phyloP scores from a whole-genome alignment of 2,888 invertebrate species.

The Coecobrya sp. region DNA sequence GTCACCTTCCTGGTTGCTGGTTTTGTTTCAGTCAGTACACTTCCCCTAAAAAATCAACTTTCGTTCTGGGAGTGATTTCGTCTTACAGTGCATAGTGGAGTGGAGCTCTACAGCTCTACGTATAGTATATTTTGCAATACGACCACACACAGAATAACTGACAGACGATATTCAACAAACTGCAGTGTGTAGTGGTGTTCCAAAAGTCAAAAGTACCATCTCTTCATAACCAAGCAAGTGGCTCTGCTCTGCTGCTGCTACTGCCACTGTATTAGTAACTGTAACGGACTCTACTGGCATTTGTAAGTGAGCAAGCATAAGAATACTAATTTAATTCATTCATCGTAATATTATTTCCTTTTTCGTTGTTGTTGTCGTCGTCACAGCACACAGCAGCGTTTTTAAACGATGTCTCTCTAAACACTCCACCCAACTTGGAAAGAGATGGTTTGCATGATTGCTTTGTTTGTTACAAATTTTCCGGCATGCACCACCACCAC shows the following conservation, averaged over 20 bases:
- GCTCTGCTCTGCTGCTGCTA: not conserved
- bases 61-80: not conserved
- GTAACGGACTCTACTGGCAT: not conserved
- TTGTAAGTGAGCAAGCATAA: conserved; percentile 30
- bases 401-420: not conserved
- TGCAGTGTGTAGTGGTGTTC: conserved; percentile 25
- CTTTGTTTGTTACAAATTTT: conserved; percentile 54
- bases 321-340: conserved; percentile 64
- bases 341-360: conserved; percentile 53
- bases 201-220: conserved; percentile 26
- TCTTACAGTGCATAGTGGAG: not conserved
- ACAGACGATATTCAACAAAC: not conserved
- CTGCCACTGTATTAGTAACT: not conserved
- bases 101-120: not conserved
- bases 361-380: not conserved
- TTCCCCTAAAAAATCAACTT: not conserved
- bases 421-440: conserved; percentile 1
- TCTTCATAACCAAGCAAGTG: not conserved
- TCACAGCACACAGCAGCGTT: not conserved
- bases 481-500: not conserved
- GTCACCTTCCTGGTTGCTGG: conserved; percentile 13
- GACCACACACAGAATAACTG: not conserved
- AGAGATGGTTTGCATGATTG: conserved; percentile 51
- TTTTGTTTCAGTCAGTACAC: not conserved
- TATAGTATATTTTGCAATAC: too few species aligned